phyloP scores from a whole-genome alignment of 2,113 vertebrate species.

The Micronycteris hirsuta region DNA sequence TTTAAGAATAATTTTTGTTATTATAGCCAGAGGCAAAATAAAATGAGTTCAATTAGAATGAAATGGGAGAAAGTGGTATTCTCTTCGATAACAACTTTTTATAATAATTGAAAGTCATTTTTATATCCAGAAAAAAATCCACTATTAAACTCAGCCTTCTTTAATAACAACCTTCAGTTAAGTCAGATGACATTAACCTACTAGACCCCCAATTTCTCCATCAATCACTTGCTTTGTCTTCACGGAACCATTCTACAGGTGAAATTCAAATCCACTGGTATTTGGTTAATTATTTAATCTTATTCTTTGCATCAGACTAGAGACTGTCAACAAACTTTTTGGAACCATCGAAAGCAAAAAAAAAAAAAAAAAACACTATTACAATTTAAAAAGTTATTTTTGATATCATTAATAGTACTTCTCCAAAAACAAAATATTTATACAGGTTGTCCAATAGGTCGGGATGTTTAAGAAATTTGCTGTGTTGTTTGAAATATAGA shows the following conservation, averaged over 20 bases:
- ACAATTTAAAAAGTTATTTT: background rate
- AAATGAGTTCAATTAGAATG: conserved; percentile 20
- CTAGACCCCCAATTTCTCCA: background rate
- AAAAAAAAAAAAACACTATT: background rate
- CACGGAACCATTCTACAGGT: background rate
- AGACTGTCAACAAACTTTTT: background rate
- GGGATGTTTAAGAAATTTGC: background rate
- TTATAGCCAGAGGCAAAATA: conserved; percentile 17
- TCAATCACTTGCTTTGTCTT: conserved; percentile 29
- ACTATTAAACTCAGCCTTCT: conserved; percentile 26
- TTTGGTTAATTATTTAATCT: background rate
- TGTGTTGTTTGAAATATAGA: background rate
- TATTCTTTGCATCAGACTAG: background rate
- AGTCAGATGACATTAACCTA: background rate
- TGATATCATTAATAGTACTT: background rate
- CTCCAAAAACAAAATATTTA: background rate
- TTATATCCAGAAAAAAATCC: background rate
- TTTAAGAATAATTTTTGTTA: conserved; percentile 9
- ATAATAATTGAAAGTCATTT: background rate
- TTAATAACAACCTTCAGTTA: conserved; percentile 44
- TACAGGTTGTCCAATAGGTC: background rate
- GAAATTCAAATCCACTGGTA: background rate
- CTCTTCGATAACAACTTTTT: background rate
- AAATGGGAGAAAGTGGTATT: background rate
- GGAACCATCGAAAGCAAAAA: background rate